Conservation (phyloP, 2,888 invertebrate genomes). For the Drosophila nigricruria region DNA sequence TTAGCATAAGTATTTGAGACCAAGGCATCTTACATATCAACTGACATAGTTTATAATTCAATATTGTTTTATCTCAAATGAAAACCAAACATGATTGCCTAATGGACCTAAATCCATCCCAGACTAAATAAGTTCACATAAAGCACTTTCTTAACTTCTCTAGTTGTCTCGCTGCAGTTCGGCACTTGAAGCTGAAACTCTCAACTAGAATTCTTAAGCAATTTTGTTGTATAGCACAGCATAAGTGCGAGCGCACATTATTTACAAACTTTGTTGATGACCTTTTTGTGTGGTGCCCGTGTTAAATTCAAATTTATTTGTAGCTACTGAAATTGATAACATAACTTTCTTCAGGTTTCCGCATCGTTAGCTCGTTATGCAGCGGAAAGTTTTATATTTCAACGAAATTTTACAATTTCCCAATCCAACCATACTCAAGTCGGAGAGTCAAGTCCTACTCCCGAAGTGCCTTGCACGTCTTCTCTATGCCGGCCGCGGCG, state of each 20-base stretch:
- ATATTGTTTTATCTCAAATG: neutral
- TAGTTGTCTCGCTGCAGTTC: neutral
- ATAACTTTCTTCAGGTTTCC: slow-evolving; percentile 85
- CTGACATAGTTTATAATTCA: neutral
- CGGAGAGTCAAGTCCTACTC: neutral
- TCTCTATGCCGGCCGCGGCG: slow-evolving; percentile 43
- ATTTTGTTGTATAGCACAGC: slow-evolving; percentile 12
- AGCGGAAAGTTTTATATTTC: slow-evolving; percentile 83
- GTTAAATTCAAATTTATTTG: slow-evolving; percentile 85
- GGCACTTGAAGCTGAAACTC: slow-evolving; percentile 13
- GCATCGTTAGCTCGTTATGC: slow-evolving; percentile 84
- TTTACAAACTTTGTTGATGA: slow-evolving; percentile 49
- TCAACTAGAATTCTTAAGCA: slow-evolving; percentile 29
- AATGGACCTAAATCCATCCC: neutral
- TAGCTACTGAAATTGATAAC: slow-evolving; percentile 84
- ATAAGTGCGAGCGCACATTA: slow-evolving; percentile 48
- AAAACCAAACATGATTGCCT: neutral
- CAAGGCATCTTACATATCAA: neutral
- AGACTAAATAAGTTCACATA: neutral
- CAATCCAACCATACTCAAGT: slow-evolving; percentile 33
- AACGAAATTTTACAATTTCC: slow-evolving; percentile 77
- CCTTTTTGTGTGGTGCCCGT: slow-evolving; percentile 55
- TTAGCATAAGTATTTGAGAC: neutral
- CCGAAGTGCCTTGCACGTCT: slow-evolving; percentile 7
- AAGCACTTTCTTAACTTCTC: neutral